These are phyloP conservation scores for Dermolepida albohirtum DNA, from an alignment of 2,888 invertebrate species.

Conservation along the genomic window DNA sequence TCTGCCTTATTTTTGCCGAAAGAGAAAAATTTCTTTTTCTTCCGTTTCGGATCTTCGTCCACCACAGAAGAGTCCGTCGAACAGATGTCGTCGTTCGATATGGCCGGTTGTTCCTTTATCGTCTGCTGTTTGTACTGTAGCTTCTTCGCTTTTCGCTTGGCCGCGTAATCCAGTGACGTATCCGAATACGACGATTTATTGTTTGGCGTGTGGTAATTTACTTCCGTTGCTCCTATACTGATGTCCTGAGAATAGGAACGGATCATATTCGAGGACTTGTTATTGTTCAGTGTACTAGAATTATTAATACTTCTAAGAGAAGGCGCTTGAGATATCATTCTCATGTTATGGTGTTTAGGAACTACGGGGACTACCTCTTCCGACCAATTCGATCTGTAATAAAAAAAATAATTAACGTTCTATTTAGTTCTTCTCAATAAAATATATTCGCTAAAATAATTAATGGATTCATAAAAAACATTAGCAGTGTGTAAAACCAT, in stretches of 20 bases:
- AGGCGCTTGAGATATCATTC: constrained; percentile 48
- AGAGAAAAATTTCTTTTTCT: constrained; percentile 72
- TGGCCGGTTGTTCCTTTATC: constrained; percentile 57
- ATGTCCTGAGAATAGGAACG: constrained; percentile 69
- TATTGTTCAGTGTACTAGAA: constrained; percentile 56
- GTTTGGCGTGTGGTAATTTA: constrained; percentile 47
- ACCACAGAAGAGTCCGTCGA: constrained; percentile 79
- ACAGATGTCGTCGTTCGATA: constrained; percentile 72
- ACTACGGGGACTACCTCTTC: constrained; percentile 49
- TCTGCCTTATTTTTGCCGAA: constrained; percentile 57
- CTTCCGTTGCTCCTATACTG: constrained; percentile 58
- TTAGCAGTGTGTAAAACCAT: no score
- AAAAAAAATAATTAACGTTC: no score
- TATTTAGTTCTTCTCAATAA: no score
- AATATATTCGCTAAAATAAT: no score
- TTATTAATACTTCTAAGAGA: constrained; percentile 53
- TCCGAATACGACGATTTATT: constrained; percentile 69
- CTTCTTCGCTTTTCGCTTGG: constrained; percentile 42
- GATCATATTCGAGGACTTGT: constrained; percentile 58
- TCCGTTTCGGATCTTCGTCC: constrained; percentile 73
- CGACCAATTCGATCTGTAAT: constrained; percentile 51
- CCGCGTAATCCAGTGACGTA: constrained; percentile 61
- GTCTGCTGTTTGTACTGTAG: constrained; percentile 48
- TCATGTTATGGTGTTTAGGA: constrained; percentile 44
- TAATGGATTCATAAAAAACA: no score